phyloP scores from a whole-genome alignment of 23 tunicate genomes.

The Halocynthia roretzi region DNA sequence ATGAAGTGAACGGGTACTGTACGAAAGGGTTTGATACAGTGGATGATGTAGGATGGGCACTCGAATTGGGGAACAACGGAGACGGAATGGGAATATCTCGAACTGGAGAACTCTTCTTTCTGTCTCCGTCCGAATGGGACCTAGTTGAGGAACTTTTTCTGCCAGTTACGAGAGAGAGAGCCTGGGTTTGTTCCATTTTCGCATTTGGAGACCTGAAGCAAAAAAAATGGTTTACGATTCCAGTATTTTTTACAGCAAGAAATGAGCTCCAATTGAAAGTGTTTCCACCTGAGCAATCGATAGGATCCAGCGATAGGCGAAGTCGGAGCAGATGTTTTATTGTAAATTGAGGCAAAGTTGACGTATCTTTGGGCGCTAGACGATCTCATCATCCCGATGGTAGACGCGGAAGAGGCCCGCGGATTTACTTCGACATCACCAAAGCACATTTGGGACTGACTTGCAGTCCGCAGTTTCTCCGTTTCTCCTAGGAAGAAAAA shows the following conservation, averaged over 20 bases:
- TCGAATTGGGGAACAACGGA: too few relatives aligned
- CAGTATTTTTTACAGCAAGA: background rate
- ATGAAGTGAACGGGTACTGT: too few relatives aligned
- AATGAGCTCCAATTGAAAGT: too few relatives aligned
- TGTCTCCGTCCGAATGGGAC: too few relatives aligned
- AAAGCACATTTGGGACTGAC: constrained; percentile 53
- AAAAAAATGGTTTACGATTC: background rate
- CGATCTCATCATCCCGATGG: too few relatives aligned
- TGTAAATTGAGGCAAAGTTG: constrained; percentile 30
- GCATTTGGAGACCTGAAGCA: background rate
- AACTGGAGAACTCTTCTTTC: too few relatives aligned
- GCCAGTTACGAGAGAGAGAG: constrained; percentile 19
- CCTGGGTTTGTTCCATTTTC: constrained; percentile 13
- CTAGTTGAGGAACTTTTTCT: too few relatives aligned
- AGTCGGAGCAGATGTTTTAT: background rate
- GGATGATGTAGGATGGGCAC: too few relatives aligned
- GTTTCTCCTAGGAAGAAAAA: constrained; percentile 5
- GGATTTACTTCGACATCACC: constrained; percentile 43
- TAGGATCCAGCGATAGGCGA: too few relatives aligned
- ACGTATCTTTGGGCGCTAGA: background rate
- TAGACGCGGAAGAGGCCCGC: background rate
- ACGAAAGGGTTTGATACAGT: too few relatives aligned
- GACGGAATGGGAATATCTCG: too few relatives aligned
- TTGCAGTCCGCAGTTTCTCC: constrained; percentile 25
- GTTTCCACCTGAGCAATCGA: background rate